A percentile compares a stretch with the other conserved stretches of the same genome.
Conservation (phyloP, 2,888 invertebrate species). For the Heteropelma amictum region DNA sequence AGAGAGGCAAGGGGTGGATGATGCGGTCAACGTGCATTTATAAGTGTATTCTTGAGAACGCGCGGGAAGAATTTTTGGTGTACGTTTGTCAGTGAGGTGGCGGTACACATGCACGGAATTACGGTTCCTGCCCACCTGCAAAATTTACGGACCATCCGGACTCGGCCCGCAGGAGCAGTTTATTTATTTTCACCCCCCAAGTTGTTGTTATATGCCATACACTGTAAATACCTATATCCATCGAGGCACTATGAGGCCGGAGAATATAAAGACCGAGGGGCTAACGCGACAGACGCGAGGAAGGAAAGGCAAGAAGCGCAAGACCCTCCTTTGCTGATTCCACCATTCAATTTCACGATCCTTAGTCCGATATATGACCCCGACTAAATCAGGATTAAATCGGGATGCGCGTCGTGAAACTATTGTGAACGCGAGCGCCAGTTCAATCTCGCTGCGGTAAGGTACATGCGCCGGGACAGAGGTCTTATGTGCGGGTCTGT, state of each 20-base stretch:
- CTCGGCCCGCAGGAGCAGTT: slow-evolving; percentile 59
- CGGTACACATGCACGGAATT: not conserved
- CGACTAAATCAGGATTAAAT: slow-evolving; percentile 74
- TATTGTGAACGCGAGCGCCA: slow-evolving; percentile 48
- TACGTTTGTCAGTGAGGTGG: slow-evolving; percentile 15
- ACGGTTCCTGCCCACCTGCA: slow-evolving; percentile 61
- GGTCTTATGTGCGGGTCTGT: not conserved
- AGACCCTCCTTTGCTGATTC: slow-evolving; percentile 64
- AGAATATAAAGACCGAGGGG: slow-evolving; percentile 33
- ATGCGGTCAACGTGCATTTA: not conserved
- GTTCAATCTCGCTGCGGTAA: slow-evolving; percentile 15
- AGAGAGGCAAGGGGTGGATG: slow-evolving; percentile 45
- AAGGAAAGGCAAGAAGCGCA: slow-evolving; percentile 25
- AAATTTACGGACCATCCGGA: slow-evolving; percentile 66
- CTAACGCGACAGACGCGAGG: slow-evolving; percentile 23
- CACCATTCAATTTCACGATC: slow-evolving; percentile 73
- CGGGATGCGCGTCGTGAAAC: slow-evolving; percentile 54
- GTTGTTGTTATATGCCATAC: slow-evolving; percentile 13
- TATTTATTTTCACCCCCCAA: slow-evolving; percentile 62
- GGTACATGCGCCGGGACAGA: slow-evolving; percentile 16
- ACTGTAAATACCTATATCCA: not conserved
- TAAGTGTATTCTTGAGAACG: slow-evolving; percentile 10
- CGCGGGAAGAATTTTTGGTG: slow-evolving; percentile 8
- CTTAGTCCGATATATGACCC: slow-evolving; percentile 70
- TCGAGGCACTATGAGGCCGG: slow-evolving; percentile 10